Base-by-base conservation (phyloP, 2,888 invertebrate species). In the Spatulosminthurus flaviceps region DNA sequence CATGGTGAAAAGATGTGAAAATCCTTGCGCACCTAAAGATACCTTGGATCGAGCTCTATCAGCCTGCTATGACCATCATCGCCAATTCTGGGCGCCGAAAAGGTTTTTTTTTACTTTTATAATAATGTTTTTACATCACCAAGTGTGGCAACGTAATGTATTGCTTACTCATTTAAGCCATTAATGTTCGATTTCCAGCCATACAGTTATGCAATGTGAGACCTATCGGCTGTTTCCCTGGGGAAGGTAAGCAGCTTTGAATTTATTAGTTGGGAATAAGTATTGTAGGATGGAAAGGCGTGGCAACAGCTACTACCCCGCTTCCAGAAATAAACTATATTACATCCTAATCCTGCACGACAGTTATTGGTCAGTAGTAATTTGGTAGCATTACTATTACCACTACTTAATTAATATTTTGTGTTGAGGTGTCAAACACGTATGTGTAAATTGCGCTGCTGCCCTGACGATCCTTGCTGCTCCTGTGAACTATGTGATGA, bases 201-300 rank as follows among this genome's bases (percentile, higher is more conserved):
- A 66, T 66, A 66, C 73, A 5, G 71, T 82, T 42, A 83, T 82
- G 80, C 84, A 84, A 64, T 84, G 84, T 72, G 82, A 82, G 34
- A 84, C 84, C 2, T 84, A 84, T 69, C 74, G 83, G 24, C 81
- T 84, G 1, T 84, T 83, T 61, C 84, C 84, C 1, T 84, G 81
- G 81, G 84, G 84, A 79, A 82, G 83, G 84, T 84, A 78, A 73
- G n/a, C n/a, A n/a, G n/a, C n/a, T n/a, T n/a, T n/a, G n/a, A n/a
- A n/a, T n/a, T n/a, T n/a, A n/a, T n/a, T n/a, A n/a, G n/a, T n/a
- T n/a, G n/a, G n/a, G n/a, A n/a, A n/a, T n/a, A n/a, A n/a, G n/a
- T n/a, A n/a, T n/a, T n/a, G n/a, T n/a, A n/a, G n/a, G n/a, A n/a
- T n/a, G n/a, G n/a, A n/a, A n/a, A n/a, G n/a, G n/a, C n/a, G n/a